These are phyloP conservation scores for Microtus californicus DNA, from an alignment of 2,797 vertebrate genomes.

Conservation along the genomic window DNA sequence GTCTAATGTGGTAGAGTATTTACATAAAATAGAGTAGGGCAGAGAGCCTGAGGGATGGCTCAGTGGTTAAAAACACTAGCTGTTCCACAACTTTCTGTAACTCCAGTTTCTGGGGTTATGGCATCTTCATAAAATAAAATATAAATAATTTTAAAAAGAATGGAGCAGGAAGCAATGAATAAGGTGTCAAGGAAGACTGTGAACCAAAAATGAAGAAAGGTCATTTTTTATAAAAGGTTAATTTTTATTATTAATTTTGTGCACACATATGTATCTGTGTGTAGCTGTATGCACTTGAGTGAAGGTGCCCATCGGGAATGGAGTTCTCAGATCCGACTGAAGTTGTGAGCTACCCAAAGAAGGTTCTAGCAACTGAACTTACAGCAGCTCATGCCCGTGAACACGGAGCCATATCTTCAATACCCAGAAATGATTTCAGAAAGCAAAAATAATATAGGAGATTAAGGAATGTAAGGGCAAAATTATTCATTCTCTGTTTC, in stretches of 20 bases:
- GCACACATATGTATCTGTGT: neutral
- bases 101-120: no score
- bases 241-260: neutral
- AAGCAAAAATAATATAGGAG: neutral
- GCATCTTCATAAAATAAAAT: no score
- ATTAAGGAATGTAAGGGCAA: neutral
- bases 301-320: neutral
- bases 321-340: neutral
- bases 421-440: neutral
- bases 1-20: neutral
- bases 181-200: neutral
- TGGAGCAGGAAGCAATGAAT: neutral
- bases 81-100: no score
- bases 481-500: neutral
- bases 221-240: neutral
- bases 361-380: no score
- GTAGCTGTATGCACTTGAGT: neutral
- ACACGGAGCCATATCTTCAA: no score
- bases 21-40: neutral
- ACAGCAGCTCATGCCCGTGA: no score
- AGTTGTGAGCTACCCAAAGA: neutral
- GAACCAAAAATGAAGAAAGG: neutral
- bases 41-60: no score
- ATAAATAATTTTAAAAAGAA: neutral
- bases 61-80: no score